Base-by-base conservation (phyloP, 2,113 vertebrate species). In the Butorides virescens region DNA sequence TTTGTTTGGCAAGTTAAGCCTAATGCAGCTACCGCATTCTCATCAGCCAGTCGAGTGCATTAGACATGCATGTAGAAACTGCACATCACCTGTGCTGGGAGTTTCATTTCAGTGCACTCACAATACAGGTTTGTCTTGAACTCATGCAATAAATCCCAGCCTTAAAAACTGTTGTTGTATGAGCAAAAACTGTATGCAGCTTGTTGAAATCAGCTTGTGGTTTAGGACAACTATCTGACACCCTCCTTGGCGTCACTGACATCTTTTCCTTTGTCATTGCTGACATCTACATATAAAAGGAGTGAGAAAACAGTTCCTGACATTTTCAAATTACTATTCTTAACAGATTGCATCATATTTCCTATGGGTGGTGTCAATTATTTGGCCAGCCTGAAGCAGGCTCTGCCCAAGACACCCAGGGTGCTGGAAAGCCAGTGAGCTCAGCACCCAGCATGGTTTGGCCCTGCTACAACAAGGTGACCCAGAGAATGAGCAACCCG, bases 381-480 rank as follows among this genome's bases (percentile, higher is more conserved):
- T 76, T 90, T 50, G 82, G 77, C 39, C 67, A 91, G 37, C 36
- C 21, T 2, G 2, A 66, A 58, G 30, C 56, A 88, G 32, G 5
- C 34, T 92, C 77, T 74, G n/a, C 75, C 36, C 73, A 83, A 66
- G 36, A 49, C 36, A 68, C 65, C 42, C 26, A 74, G 88, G 61
- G 84, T 79, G 47, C 86, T 84, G 66, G 63, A 81, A 85, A 68
- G 62, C 32, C 58, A 68, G 36, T 92, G 71, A 90, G 91, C 91
- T 95, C 91, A 96, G 67, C 70, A 53, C 63, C 70, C 95, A 83
- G 87, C 66, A 76, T 39, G 95, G 67, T 80, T 25, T 96, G 94
- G 84, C 83, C 82, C 29, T 36, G 42, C 20, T 52, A 36, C 74
- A 96, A 61, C 76, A 95, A 93, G 90, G 85, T 97, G 96, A 97